Conservation (phyloP, 2,888 invertebrate species). For the Nephrotoma appendiculata region DNA sequence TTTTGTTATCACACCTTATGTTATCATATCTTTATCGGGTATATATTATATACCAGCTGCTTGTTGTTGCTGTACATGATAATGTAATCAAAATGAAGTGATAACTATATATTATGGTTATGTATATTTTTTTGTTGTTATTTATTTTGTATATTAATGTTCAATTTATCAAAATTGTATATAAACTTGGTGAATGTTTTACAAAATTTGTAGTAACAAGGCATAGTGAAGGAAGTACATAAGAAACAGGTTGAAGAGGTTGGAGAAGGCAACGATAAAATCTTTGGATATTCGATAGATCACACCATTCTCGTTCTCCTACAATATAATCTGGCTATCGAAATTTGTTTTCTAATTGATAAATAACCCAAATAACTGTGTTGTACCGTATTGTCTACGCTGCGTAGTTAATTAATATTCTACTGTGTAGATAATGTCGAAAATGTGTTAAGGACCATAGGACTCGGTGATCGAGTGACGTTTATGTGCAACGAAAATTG, state of each 20-base stretch:
- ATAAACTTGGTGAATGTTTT: neutral
- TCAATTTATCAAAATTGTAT: neutral
- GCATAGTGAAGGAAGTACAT: neutral
- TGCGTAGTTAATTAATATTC: no score
- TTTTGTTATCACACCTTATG: slow-evolving; percentile 15
- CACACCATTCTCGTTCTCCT: no score
- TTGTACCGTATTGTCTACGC: no score
- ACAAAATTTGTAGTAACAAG: neutral
- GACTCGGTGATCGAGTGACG: no score
- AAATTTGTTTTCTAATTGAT: no score
- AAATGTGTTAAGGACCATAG: no score
- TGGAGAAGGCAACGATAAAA: no score
- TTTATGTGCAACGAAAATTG: no score
- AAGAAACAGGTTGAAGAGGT: neutral
- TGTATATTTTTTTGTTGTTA: neutral
- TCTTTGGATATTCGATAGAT: no score
- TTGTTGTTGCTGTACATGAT: neutral
- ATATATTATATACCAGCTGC: neutral
- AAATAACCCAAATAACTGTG: no score
- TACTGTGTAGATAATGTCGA: no score
- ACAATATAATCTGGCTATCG: no score
- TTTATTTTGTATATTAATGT: neutral
- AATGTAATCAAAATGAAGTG: neutral
- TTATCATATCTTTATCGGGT: slow-evolving; percentile 15
- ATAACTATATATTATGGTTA: neutral